phyloP scores from a whole-genome alignment of 2,888 invertebrate species.

The Tachystola acroxantha region DNA sequence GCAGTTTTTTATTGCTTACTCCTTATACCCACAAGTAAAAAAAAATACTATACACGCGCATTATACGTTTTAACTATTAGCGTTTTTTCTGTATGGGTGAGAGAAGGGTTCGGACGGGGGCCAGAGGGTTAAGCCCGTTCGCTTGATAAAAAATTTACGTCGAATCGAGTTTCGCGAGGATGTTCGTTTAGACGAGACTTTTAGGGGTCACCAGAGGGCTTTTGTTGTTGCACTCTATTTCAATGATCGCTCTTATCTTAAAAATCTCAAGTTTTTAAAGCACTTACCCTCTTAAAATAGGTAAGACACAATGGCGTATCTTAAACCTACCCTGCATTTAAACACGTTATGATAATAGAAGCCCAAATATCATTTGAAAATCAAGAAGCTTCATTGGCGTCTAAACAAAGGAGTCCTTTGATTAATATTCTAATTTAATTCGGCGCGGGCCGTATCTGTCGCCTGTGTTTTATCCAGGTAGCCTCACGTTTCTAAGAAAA shows the following conservation, averaged over 20 bases:
- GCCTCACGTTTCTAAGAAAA: conserved; percentile 71
- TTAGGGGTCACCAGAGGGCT: conserved; percentile 41
- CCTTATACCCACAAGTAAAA: conserved; percentile 73
- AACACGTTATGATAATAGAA: conserved; percentile 1
- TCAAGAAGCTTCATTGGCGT: conserved; percentile 20
- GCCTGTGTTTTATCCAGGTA: conserved; percentile 75
- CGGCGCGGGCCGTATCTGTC: conserved; percentile 55
- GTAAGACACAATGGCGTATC: too few relatives aligned
- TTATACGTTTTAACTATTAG: conserved; percentile 74
- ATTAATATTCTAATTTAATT: conserved; percentile 73
- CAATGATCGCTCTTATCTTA: conserved; percentile 8
- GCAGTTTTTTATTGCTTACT: conserved; percentile 76
- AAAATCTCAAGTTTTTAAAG: neutral
- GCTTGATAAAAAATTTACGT: conserved; percentile 69
- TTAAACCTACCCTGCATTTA: too few relatives aligned
- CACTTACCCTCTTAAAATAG: too few relatives aligned
- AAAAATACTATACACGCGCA: conserved; percentile 62
- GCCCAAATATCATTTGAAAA: conserved; percentile 27
- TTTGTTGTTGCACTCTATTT: conserved; percentile 20
- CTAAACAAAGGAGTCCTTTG: conserved; percentile 51
- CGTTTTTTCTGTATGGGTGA: conserved; percentile 55
- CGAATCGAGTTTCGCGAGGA: conserved; percentile 54
- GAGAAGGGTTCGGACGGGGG: conserved; percentile 66
- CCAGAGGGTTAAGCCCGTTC: conserved; percentile 53
- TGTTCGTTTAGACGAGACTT: conserved; percentile 39